Evolutionary conservation across 2,113 vertebrate species (phyloP).

Genomic region (Cercocebus atys): DNA sequence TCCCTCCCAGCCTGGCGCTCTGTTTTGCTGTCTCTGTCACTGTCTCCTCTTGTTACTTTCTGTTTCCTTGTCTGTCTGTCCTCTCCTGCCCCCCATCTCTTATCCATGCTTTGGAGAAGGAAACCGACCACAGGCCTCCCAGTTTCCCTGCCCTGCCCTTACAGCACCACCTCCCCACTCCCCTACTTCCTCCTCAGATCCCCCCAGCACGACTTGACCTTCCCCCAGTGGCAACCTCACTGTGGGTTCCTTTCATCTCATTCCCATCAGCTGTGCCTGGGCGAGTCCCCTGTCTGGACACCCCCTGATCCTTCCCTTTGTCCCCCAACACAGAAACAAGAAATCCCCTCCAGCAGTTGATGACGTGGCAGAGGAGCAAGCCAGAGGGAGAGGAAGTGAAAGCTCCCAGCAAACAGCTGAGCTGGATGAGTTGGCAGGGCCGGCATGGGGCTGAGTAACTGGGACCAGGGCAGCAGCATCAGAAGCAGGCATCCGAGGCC

Average conservation of each 20-base stretch:
- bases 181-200: neutral
- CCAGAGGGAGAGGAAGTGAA: constrained; percentile 59
- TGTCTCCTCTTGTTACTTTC: neutral
- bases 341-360: constrained; percentile 55
- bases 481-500: neutral
- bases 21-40: neutral
- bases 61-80: neutral
- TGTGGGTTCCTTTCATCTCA: neutral
- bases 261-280: constrained; percentile 21
- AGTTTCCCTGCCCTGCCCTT: neutral
- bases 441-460: neutral
- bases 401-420: neutral
- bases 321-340: neutral
- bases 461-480: neutral
- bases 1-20: neutral
- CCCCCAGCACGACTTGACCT: neutral
- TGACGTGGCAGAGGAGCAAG: neutral
- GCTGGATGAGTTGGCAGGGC: neutral
- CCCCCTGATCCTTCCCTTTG: constrained; percentile 39
- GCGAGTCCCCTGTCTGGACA: constrained; percentile 55
- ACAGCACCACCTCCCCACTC: no score
- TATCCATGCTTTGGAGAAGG: neutral
- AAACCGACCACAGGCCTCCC: neutral
- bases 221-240: neutral
- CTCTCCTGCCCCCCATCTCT: neutral